Base-by-base conservation (phyloP, 35 echinoderm and acorn worm genomes). In the Holothuria glaberrima region DNA sequence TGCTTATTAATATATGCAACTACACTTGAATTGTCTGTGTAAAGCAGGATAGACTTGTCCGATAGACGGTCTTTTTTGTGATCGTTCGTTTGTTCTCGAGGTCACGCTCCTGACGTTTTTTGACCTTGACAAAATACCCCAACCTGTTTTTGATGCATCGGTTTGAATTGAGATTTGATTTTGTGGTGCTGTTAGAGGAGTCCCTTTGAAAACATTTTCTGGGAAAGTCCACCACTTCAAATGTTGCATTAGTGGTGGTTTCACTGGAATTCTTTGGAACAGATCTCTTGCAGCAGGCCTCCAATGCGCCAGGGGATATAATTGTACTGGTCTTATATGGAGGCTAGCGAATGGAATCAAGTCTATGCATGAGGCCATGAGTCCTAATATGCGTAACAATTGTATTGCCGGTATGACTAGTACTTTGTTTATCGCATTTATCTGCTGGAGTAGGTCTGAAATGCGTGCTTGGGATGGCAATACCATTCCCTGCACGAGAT, bases 361-460 rank as follows among this genome's bases (percentile, higher is more conserved):
- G 7, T 65, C 62, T 65, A 65, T 65, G 62, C 62, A 65, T 24
- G 66, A 69, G 0, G 66, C n/a, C 66, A 69, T 69, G 66, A 78
- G 74, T 9, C 74, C 30, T 78, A 78, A 35, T 9, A 78, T 48
- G 33, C 74, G 74, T 46, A 48, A 25, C 22, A 9, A 18, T 0
- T 78, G 35, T 36, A 69, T 21, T 29, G 25, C 66, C 66, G 25
- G 66, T 26, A 69, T 69, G 66, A 10, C 0, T 22, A 12, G 66
- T 29, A 19, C 13, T 22, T 33, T 69, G 66, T 21, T 28, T 22
- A 69, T 21, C 25, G 25, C n/a, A 6, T 69, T 29, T 69, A 69
- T 16, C 66, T 28, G 66, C 25, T 26, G 21, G 6, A 4, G 24
- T 69, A 69, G 66, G 25, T 69, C 66, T 69, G n/a, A n/a, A 6